Evolutionary conservation across 2,797 vertebrate genomes (phyloP).

Genomic region (Dallia pectoralis): DNA sequence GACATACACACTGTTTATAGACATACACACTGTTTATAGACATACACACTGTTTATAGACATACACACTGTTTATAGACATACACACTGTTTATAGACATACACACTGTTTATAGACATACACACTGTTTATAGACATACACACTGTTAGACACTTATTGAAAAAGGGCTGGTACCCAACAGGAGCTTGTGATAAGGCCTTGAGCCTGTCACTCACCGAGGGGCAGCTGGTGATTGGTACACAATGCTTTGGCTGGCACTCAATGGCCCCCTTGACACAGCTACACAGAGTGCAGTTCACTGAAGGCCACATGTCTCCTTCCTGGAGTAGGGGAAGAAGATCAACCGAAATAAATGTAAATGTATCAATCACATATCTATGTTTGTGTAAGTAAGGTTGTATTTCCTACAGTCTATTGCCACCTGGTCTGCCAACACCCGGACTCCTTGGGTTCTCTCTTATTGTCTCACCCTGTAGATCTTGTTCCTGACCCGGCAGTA

Average conservation of each 20-base stretch:
- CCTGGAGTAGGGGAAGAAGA: constrained; percentile 66
- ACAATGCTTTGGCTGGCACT: constrained; percentile 92
- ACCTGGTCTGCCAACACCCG: not conserved
- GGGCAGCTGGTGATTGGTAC: constrained; percentile 92
- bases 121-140: not conserved
- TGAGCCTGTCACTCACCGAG: constrained; percentile 64
- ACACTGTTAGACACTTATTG: no score
- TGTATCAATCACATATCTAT: not conserved
- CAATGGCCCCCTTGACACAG: constrained; percentile 85
- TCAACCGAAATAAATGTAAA: not conserved
- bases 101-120: no score
- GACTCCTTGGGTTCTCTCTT: constrained; percentile 4
- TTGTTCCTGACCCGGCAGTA: constrained; percentile 92
- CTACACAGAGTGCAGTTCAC: constrained; percentile 93
- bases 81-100: no score
- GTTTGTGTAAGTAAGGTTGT: not conserved
- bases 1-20: no score
- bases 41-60: no score
- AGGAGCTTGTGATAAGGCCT: not conserved
- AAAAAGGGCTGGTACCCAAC: not conserved
- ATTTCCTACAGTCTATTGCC: not conserved
- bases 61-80: no score
- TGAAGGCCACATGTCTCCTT: constrained; percentile 97
- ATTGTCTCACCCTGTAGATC: constrained; percentile 85
- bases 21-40: no score